phyloP scores from a whole-genome alignment of 1,140 invertebrate genomes.

The Drosophila subobscura region DNA sequence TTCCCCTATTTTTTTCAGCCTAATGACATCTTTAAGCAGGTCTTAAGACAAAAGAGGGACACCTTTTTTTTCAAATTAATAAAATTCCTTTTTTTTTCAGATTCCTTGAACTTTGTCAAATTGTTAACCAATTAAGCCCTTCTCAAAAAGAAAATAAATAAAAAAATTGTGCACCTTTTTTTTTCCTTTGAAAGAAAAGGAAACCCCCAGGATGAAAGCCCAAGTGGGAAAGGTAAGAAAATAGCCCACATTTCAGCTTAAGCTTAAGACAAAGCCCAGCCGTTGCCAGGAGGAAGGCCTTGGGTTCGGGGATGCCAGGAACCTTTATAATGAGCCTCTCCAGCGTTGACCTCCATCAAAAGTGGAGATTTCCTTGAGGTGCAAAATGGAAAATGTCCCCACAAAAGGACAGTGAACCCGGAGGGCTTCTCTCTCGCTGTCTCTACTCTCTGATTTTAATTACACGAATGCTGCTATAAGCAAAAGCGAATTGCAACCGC shows the following conservation, averaged over 20 bases:
- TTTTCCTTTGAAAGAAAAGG: conserved; percentile 16
- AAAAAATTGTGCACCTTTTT: conserved; percentile 24
- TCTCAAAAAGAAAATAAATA: not conserved
- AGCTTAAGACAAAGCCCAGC: not conserved
- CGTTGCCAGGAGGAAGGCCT: not conserved
- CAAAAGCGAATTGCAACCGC: conserved; percentile 29
- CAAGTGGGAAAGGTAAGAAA: not conserved
- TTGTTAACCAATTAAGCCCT: conserved; percentile 47
- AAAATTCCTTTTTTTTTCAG: conserved; percentile 21
- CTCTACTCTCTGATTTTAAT: conserved; percentile 49
- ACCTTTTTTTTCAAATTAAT: conserved; percentile 1
- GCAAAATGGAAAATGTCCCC: conserved; percentile 19
- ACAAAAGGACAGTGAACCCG: conserved; percentile 4
- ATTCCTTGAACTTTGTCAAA: conserved; percentile 34
- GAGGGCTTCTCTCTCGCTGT: too few species aligned
- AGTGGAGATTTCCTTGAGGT: conserved; percentile 20
- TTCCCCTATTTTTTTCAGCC: too few species aligned
- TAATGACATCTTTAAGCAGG: conserved; percentile 13
- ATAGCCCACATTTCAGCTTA: conserved; percentile 30
- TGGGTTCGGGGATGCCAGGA: conserved; percentile 10
- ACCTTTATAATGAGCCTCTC: conserved; percentile 29
- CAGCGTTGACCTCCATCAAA: conserved; percentile 36
- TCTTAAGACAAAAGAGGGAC: too few species aligned
- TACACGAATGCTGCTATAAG: conserved; percentile 46
- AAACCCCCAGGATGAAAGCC: not conserved